Evolutionary conservation across 2,113 vertebrate species (phyloP).

Genomic region (Seriola aureovittata): DNA sequence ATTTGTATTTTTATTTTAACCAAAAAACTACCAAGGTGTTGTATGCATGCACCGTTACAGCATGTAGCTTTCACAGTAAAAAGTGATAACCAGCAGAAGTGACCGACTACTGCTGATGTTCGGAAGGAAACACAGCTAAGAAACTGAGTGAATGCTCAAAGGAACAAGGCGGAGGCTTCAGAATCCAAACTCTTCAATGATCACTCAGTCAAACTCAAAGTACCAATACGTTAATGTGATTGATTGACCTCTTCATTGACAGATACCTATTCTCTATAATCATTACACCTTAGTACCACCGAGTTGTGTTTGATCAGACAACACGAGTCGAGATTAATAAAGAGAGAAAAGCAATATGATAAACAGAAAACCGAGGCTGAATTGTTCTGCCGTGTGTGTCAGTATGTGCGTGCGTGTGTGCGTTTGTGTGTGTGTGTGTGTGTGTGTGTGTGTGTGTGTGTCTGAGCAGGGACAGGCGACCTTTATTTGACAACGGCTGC

Average conservation of each 20-base stretch:
- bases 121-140: too few species aligned
- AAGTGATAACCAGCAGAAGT: too few species aligned
- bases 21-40: too few species aligned
- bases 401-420: neutral
- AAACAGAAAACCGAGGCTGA: conserved; percentile 8
- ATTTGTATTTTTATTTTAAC: too few species aligned
- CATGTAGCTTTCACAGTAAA: too few species aligned
- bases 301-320: neutral
- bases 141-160: too few species aligned
- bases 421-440: neutral
- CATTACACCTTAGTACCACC: neutral
- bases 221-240: too few species aligned
- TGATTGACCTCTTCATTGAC: neutral
- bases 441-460: neutral
- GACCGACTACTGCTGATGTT: too few species aligned
- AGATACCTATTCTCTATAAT: neutral
- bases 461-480: conserved; percentile 12
- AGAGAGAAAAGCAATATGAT: neutral
- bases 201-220: too few species aligned
- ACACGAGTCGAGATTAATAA: neutral
- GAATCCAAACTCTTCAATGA: too few species aligned
- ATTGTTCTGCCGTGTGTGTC: neutral
- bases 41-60: too few species aligned
- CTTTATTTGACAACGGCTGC: conserved; percentile 76
- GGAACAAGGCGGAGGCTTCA: too few species aligned